Base-by-base conservation (phyloP, 2,888 invertebrate genomes). In the Boloria selene region DNA sequence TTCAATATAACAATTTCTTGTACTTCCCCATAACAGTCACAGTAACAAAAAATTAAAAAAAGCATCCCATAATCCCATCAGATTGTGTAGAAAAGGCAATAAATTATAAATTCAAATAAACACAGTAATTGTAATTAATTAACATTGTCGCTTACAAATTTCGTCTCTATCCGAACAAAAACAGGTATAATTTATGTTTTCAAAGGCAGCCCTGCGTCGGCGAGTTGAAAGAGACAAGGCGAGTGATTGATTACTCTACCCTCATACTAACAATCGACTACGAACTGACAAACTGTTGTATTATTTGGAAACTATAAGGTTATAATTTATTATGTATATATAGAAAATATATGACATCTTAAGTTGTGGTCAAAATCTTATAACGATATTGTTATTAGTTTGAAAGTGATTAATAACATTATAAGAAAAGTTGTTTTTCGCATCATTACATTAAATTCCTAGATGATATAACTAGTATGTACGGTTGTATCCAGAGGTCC, bases 221-320 rank as follows among this genome's bases (percentile, higher is more conserved):
- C 90, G 88, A 90, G 90, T 91, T 90, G 90, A 91, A 90, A 91
- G 91, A 91, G 90, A 89, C 90, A 88, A 84, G 85, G 75, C 76
- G 83, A 77, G 88, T 90, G 92, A 91, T 92, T 89, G 90, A 91
- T 90, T 90, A 84, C 83, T 79, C 86, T 10, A 82, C 89, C 88
- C 84, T 86, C 88, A 79, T 76, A 79, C 83, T 84, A 82, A 83
- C 87, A 85, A 86, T 81, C 78, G 82, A 79, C 85, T 86, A 3
- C 87, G 86, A 87, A 81, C 84, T 86, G 89, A 87, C 89, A 87
- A 86, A 89, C 86, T 87, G 84, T 84, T 78, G 80, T 78, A 82
- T 82, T 83, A 82, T 84, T 79, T 79, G 79, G 83, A 82, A 86
- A 85, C 86, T 85, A 84, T 83, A 84, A 82, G 82, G 83, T 80